Conservation (phyloP, 2,797 vertebrate genomes). For the Esox lucius region DNA sequence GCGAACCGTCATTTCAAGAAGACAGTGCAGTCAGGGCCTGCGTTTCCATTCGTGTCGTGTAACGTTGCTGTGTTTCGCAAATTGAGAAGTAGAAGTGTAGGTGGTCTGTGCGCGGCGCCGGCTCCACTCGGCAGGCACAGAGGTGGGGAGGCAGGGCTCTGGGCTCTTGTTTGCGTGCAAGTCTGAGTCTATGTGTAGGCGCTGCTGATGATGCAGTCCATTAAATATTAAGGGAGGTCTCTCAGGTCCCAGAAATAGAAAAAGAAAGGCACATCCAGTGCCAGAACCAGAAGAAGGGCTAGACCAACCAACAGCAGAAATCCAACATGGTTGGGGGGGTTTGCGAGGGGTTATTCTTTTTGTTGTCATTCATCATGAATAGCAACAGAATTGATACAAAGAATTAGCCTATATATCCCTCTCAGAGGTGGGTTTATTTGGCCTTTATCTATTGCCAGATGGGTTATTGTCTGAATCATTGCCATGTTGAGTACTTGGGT, state of each 20-base stretch:
- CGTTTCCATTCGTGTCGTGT: conserved; percentile 57
- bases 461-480: background rate
- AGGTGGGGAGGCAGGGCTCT: conserved; percentile 60
- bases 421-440: background rate
- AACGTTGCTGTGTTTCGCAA: conserved; percentile 58
- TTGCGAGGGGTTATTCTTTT: conserved; percentile 8
- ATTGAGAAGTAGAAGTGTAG: conserved; percentile 68
- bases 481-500: background rate
- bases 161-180: conserved; percentile 70
- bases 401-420: background rate
- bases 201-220: conserved; percentile 76
- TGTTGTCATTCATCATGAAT: background rate
- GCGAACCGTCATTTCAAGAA: background rate
- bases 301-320: conserved; percentile 46
- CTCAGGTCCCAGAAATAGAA: conserved; percentile 70
- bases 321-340: conserved; percentile 14
- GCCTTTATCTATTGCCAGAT: background rate
- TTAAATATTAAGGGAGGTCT: conserved; percentile 80
- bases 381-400: background rate
- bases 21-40: background rate
- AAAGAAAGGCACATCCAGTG: conserved; percentile 36
- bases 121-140: background rate
- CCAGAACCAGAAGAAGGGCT: conserved; percentile 38
- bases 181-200: conserved; percentile 74
- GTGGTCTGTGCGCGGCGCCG: conserved; percentile 47